phyloP scores from a whole-genome alignment of 2,888 invertebrate species.

The Nezara viridula region DNA sequence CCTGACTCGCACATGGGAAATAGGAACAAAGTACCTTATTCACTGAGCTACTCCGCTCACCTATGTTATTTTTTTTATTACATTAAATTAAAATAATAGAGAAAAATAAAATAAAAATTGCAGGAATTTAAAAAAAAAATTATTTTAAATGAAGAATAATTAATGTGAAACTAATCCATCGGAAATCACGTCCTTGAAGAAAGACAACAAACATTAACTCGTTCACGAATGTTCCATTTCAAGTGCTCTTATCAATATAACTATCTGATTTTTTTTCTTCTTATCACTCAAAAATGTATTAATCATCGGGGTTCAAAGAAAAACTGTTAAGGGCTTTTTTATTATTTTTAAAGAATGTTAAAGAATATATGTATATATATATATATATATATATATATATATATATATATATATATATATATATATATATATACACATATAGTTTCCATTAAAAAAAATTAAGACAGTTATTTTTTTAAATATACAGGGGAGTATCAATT shows the following conservation, averaged over 20 bases:
- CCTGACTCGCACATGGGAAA: too few relatives aligned
- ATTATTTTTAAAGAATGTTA: background rate
- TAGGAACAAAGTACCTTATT: too few relatives aligned
- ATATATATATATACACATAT: background rate
- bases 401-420: background rate
- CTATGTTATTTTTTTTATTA: too few relatives aligned
- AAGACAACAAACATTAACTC: slow-evolving; percentile 6
- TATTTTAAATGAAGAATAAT: background rate
- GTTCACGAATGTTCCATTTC: background rate
- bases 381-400: too few relatives aligned
- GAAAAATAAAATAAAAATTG: too few relatives aligned
- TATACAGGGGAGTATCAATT: too few relatives aligned
- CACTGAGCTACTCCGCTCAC: too few relatives aligned
- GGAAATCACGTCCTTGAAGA: background rate
- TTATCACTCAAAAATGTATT: background rate
- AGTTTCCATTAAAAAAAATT: too few relatives aligned
- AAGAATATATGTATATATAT: too few relatives aligned
- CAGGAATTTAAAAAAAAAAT: background rate
- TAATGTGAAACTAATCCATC: background rate
- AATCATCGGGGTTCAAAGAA: background rate
- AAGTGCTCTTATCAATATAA: background rate
- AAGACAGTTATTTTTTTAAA: too few relatives aligned
- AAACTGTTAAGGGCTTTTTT: background rate
- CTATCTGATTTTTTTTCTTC: background rate
- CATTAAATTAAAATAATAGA: too few relatives aligned